Conservation (phyloP, 92 coral and sea anemone genomes). For the Desmophyllum pertusum region DNA sequence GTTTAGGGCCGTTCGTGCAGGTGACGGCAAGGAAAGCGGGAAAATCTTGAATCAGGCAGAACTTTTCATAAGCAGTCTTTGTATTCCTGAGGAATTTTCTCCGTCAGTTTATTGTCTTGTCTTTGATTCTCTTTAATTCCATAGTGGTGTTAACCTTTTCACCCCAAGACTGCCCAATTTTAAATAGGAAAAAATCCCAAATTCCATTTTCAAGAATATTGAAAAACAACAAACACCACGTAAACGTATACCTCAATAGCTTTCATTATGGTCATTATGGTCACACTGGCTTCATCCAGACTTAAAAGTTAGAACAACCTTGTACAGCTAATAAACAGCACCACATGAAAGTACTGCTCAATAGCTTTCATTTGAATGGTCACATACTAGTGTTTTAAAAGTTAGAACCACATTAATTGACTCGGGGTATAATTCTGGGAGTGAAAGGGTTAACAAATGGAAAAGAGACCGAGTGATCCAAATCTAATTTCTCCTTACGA, state of each 20-base stretch:
- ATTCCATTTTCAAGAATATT: too few species aligned
- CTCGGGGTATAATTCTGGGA: background rate
- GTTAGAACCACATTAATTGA: background rate
- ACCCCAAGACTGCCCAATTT: too few species aligned
- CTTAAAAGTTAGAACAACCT: conserved; percentile 5
- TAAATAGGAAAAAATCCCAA: background rate
- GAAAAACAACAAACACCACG: too few species aligned
- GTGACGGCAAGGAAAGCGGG: too few species aligned
- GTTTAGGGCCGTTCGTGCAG: too few species aligned
- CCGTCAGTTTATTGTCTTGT: too few species aligned
- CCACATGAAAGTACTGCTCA: background rate
- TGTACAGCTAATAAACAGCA: background rate
- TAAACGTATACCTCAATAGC: background rate
- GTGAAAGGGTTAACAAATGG: background rate
- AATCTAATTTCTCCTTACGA: background rate
- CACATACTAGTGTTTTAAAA: background rate
- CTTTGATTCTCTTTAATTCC: background rate
- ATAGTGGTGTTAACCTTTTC: background rate
- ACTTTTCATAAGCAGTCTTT: background rate
- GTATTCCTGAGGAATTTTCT: background rate
- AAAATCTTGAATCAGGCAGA: too few species aligned
- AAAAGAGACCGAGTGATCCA: background rate
- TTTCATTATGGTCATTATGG: background rate
- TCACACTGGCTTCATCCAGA: background rate
- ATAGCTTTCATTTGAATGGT: conserved; percentile 1